These are phyloP conservation scores for Diploptera punctata DNA, from an alignment of 2,888 invertebrate genomes.

Conservation along the genomic window DNA sequence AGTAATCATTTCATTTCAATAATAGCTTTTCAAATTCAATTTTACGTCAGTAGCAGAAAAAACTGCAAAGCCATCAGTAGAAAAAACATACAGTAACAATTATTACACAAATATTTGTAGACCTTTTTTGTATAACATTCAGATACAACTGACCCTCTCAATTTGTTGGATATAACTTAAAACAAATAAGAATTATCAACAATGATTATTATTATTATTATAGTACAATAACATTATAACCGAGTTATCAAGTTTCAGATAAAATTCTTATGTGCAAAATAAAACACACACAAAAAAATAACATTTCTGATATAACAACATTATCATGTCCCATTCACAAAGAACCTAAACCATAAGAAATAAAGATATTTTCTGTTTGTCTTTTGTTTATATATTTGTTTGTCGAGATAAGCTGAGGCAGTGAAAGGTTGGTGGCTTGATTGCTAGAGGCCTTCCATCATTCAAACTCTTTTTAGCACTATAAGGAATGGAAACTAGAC, in stretches of 20 bases:
- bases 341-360: constrained; percentile 28
- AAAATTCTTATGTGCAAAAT: constrained; percentile 35
- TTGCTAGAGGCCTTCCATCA: constrained; percentile 11
- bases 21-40: constrained; percentile 15
- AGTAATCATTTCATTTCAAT: constrained; percentile 13
- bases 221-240: constrained; percentile 30
- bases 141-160: constrained; percentile 15
- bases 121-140: constrained; percentile 26
- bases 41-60: constrained; percentile 22
- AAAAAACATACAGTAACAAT: constrained; percentile 41
- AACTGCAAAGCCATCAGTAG: constrained; percentile 39
- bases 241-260: constrained; percentile 31
- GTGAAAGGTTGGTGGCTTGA: constrained; percentile 36
- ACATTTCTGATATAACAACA: constrained; percentile 32
- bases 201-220: constrained; percentile 31
- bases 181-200: constrained; percentile 31
- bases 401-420: constrained; percentile 32
- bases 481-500: not conserved
- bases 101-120: constrained; percentile 30
- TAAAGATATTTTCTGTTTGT: constrained; percentile 25
- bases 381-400: constrained; percentile 17
- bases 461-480: not conserved
- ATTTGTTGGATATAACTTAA: constrained; percentile 21
- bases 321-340: constrained; percentile 35
- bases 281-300: constrained; percentile 34